These are phyloP conservation scores for Avahi laniger DNA, from an alignment of 2,797 vertebrate genomes.

Conservation along the genomic window DNA sequence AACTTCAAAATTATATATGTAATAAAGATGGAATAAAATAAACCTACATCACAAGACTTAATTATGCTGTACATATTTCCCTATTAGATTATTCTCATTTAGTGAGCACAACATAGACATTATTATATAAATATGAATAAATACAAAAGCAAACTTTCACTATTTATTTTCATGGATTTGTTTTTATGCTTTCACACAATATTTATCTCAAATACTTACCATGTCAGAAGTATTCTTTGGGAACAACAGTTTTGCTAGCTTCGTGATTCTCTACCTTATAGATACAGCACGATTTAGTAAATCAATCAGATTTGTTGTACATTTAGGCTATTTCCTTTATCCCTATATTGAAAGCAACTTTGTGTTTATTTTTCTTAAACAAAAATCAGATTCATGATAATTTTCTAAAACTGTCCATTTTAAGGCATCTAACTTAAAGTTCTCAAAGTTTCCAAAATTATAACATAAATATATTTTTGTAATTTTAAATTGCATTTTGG, in stretches of 20 bases:
- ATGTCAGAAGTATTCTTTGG: background rate
- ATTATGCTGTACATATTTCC: background rate
- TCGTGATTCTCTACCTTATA: background rate
- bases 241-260: background rate
- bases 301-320: background rate
- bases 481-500: background rate
- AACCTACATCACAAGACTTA: background rate
- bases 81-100: background rate
- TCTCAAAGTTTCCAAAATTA: background rate
- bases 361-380: background rate
- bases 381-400: background rate
- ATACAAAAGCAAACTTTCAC: background rate
- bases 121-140: background rate
- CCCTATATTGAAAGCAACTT: background rate
- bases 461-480: background rate
- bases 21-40: background rate
- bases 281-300: background rate
- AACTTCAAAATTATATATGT: background rate
- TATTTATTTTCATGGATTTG: background rate
- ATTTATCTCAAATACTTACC: background rate
- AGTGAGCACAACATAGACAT: fast-evolving
- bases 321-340: background rate
- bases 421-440: background rate
- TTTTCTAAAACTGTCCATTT: background rate
- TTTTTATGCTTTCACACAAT: background rate